Percentiles rank a stretch among this genome's conserved stretches.
phyloP scores from a whole-genome alignment of 2,113 vertebrate genomes.

The Casuarius casuarius region DNA sequence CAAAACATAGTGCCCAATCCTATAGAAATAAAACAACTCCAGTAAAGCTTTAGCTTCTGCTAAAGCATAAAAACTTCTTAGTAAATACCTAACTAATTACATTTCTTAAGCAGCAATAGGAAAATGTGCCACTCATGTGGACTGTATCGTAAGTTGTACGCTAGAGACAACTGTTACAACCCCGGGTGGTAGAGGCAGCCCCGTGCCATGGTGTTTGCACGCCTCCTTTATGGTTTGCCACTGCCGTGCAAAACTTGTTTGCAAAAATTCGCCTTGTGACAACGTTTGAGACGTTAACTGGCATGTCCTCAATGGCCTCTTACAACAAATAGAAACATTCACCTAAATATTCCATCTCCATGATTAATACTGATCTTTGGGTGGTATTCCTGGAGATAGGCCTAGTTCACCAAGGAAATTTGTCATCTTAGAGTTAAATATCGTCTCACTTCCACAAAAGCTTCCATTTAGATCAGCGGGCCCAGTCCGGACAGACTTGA shows the following conservation, averaged over 20 bases:
- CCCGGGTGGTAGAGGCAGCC: too few relatives aligned
- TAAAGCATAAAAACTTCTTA: background rate
- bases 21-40: background rate
- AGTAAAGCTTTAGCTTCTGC: background rate
- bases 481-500: too few relatives aligned
- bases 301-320: too few relatives aligned
- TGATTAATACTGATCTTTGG: background rate
- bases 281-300: too few relatives aligned
- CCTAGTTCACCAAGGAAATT: background rate
- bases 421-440: background rate
- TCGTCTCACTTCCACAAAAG: background rate
- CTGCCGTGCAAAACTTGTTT: too few relatives aligned
- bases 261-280: too few relatives aligned
- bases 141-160: background rate
- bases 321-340: background rate
- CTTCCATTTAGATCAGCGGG: background rate
- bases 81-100: background rate
- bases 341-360: background rate
- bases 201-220: too few relatives aligned
- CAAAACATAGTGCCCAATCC: background rate
- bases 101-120: background rate
- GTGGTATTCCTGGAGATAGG: background rate
- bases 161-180: background rate
- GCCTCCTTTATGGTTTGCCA: too few relatives aligned
- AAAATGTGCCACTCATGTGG: accelerated